Evolutionary conservation across 2,113 vertebrate genomes (phyloP), one percentile per base, ranked within the genome.

Genomic region (Pelobates fuscus): DNA sequence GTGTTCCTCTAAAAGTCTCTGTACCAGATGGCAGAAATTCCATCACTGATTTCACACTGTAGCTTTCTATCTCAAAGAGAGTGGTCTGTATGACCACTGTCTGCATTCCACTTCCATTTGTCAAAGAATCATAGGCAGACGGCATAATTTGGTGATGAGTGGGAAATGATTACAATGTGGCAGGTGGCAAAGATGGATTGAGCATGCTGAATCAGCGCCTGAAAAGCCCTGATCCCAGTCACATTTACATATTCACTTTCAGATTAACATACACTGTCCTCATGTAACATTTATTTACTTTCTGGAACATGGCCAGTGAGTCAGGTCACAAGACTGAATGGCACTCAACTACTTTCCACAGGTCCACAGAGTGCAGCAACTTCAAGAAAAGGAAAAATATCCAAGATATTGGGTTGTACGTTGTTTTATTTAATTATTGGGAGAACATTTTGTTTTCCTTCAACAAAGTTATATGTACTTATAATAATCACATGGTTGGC

Each of bases 21-120:
- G 8, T 30, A 75, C 46, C 73, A 77, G 73, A 77, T 77, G 73
- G 73, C 41, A 44, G 10, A 60, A 59, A 77, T 77, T 77, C 65
- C 43, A 67, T 26, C 57, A 59, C 41, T 75, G 63, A 67, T 67
- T 75, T 75, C 71, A 77, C 73, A 77, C 55, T 68, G 17, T 61
- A 32, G 18, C 23, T 32, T 46, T 60, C 25, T 46, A 49, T 46
- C 52, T 76, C 43, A 67, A 59, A 68, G 57, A 27, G 20, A 58
- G 41, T 60, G 68, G 67, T 61, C 65, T 68, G 37, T 60, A 49
- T 61, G 65, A 68, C 73, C 65, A 68, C 73, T 23, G 73, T 77
- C 73, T 77, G 73, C 73, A 77, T 77, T 77, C 73, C 73, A 77
- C 25, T 54, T 20, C 21, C 27, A 52, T 61, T 60, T 77, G 55